phyloP scores from a whole-genome alignment of 1,140 invertebrate genomes.

The Gonatopus flavifemur region DNA sequence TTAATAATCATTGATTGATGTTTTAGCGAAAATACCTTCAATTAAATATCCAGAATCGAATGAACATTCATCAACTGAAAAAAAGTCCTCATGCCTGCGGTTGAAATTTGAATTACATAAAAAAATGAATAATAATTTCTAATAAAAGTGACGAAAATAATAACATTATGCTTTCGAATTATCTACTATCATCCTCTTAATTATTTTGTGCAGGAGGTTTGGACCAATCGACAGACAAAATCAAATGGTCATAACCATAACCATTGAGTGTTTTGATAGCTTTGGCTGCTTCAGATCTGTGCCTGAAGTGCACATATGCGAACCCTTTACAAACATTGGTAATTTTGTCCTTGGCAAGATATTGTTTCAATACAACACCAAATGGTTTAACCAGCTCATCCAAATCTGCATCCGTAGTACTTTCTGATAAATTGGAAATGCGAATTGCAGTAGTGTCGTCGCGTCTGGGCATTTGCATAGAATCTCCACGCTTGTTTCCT shows the following conservation, averaged over 20 bases:
- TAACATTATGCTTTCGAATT: too few relatives aligned
- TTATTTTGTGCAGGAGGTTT: constrained; percentile 69
- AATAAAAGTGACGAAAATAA: too few relatives aligned
- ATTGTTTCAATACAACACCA: constrained; percentile 85
- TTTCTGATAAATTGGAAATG: constrained; percentile 97
- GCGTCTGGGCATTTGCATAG: constrained; percentile 68
- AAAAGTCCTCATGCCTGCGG: too few relatives aligned
- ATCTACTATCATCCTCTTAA: too few relatives aligned
- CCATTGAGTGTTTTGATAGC: constrained; percentile 91
- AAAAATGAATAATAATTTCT: too few relatives aligned
- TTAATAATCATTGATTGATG: too few relatives aligned
- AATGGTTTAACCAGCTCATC: constrained; percentile 94
- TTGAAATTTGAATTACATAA: too few relatives aligned
- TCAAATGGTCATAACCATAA: constrained; percentile 97
- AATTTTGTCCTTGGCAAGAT: constrained; percentile 81
- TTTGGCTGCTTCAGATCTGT: constrained; percentile 83
- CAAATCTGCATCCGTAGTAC: constrained; percentile 91
- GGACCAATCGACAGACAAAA: constrained; percentile 98
- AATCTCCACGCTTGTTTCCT: constrained; percentile 70
- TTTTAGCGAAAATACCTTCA: too few relatives aligned
- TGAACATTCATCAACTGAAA: too few relatives aligned
- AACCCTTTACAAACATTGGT: constrained; percentile 89
- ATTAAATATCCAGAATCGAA: too few relatives aligned
- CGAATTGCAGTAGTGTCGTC: constrained; percentile 89
- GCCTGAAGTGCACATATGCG: constrained; percentile 95